These are phyloP conservation scores for Stenoptilia bipunctidactyla DNA, from an alignment of 2,888 invertebrate genomes.

Conservation along the genomic window DNA sequence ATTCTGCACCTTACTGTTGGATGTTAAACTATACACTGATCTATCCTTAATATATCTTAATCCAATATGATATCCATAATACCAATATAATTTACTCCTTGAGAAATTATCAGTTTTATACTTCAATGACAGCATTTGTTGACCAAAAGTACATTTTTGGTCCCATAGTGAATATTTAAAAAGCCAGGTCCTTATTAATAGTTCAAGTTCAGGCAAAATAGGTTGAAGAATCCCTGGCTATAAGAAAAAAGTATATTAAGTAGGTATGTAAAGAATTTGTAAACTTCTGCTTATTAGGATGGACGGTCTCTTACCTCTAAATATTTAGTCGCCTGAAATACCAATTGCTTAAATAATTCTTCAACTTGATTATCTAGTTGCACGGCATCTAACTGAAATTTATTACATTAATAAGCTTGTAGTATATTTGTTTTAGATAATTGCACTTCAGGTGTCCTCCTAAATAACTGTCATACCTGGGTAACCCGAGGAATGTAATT, in stretches of 20 bases:
- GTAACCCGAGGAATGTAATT: slow-evolving; percentile 55
- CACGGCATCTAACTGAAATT: slow-evolving; percentile 82
- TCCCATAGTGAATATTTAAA: slow-evolving; percentile 79
- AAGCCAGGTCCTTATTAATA: slow-evolving; percentile 75
- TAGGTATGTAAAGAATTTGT: background rate
- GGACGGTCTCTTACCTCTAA: slow-evolving; percentile 67
- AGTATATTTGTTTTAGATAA: no score
- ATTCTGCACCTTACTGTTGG: slow-evolving; percentile 54
- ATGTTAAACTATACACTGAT: slow-evolving; percentile 61
- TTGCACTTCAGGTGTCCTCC: no score
- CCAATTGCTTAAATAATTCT: slow-evolving; percentile 76
- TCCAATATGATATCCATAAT: slow-evolving; percentile 70
- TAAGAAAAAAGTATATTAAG: slow-evolving; percentile 22
- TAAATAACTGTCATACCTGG: no score
- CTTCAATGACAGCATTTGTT: slow-evolving; percentile 82
- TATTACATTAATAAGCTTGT: no score
- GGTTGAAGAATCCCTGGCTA: slow-evolving; percentile 74
- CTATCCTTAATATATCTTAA: slow-evolving; percentile 75
- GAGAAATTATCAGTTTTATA: slow-evolving; percentile 76
- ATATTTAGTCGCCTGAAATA: slow-evolving; percentile 74
- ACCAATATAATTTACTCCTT: slow-evolving; percentile 69
- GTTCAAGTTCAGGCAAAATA: slow-evolving; percentile 79
- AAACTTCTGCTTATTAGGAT: background rate
- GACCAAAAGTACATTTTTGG: slow-evolving; percentile 83
- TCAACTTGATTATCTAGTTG: slow-evolving; percentile 84